Conservation (phyloP, 2,888 invertebrate species). For the Nezara viridula region DNA sequence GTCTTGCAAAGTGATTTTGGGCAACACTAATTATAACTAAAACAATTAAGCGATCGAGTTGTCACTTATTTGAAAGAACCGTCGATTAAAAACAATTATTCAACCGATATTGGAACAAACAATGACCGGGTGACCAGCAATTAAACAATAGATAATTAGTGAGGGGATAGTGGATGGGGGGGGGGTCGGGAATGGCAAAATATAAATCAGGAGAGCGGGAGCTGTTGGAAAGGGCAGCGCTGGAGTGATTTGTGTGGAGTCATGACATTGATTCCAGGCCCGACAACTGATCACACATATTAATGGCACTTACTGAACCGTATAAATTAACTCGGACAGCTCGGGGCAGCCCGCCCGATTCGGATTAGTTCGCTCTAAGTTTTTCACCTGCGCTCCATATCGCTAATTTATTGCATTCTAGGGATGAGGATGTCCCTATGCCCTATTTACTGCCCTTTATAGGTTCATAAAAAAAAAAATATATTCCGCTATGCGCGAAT, state of each 20-base stretch:
- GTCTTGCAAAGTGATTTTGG: too few species aligned
- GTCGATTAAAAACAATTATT: conserved; percentile 7
- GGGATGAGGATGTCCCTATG: neutral
- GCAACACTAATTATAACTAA: too few species aligned
- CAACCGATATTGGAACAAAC: conserved; percentile 5
- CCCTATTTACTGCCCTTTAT: neutral
- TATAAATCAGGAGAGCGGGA: conserved; percentile 41
- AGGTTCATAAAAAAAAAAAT: too few species aligned
- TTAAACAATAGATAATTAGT: conserved; percentile 55
- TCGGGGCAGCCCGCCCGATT: neutral
- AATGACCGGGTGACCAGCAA: conserved; percentile 37
- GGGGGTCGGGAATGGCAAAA: conserved; percentile 4
- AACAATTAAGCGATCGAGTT: neutral
- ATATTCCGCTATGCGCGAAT: too few species aligned
- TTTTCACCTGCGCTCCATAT: conserved; percentile 43
- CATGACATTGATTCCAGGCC: conserved; percentile 64
- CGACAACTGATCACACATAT: conserved; percentile 64
- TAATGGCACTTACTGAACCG: conserved; percentile 64
- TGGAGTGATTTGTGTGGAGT: conserved; percentile 63
- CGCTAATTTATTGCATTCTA: neutral
- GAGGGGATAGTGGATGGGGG: neutral
- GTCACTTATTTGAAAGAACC: neutral
- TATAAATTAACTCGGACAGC: conserved; percentile 61
- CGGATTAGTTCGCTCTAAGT: conserved; percentile 4
- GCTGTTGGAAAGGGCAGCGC: conserved; percentile 47